Evolutionary conservation across 2,797 vertebrate genomes (phyloP).

Genomic region (Sphenodon punctatus): DNA sequence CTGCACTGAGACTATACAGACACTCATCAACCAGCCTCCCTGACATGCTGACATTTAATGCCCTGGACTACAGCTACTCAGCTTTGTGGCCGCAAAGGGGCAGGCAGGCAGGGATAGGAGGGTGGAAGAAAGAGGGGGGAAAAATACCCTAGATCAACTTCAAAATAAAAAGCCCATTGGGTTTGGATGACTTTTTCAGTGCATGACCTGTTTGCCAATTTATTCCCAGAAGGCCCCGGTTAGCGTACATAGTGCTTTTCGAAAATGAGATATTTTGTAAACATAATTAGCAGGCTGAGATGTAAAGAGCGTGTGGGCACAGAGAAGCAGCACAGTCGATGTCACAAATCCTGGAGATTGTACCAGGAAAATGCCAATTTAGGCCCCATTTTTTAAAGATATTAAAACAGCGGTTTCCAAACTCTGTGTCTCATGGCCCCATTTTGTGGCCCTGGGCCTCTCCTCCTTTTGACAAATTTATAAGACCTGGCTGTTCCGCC

Average conservation of each 20-base stretch:
- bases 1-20: slow-evolving; percentile 94
- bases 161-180: slow-evolving; percentile 87
- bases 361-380: slow-evolving; percentile 27
- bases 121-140: not conserved
- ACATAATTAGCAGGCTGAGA: slow-evolving; percentile 91
- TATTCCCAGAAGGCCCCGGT: slow-evolving; percentile 83
- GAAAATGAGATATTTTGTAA: slow-evolving; percentile 88
- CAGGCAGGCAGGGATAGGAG: slow-evolving; percentile 61
- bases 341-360: slow-evolving; percentile 44
- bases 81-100: slow-evolving; percentile 76
- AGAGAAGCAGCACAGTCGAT: slow-evolving; percentile 53
- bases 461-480: too few species aligned
- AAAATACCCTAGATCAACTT: slow-evolving; percentile 75
- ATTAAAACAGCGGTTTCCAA: too few species aligned
- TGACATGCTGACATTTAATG: slow-evolving; percentile 90
- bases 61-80: slow-evolving; percentile 85
- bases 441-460: too few species aligned
- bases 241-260: slow-evolving; percentile 79
- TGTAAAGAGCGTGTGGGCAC: slow-evolving; percentile 69
- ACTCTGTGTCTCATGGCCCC: too few species aligned
- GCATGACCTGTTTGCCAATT: slow-evolving; percentile 92
- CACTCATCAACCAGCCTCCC: slow-evolving; percentile 87
- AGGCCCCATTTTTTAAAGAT: too few species aligned
- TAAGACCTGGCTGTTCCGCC: too few species aligned
- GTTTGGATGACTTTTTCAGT: slow-evolving; percentile 86